Percentiles rank a stretch among this genome's conserved stretches.
phyloP scores from a whole-genome alignment of 2,113 vertebrate genomes.

The Anarhynchus alexandrinus region DNA sequence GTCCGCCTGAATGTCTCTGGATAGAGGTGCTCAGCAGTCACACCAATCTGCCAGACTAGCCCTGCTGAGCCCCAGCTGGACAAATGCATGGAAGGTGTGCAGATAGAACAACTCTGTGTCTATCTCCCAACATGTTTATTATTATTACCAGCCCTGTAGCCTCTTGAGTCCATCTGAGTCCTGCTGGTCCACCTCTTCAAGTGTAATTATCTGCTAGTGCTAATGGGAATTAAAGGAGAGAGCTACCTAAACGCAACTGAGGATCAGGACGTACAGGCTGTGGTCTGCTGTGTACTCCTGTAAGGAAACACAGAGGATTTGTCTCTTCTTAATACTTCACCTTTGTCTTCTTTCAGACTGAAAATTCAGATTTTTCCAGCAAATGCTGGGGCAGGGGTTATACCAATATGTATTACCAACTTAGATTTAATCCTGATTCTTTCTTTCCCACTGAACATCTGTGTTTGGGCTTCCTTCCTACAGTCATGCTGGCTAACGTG shows the following conservation, averaged over 20 bases:
- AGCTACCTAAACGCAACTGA: background rate
- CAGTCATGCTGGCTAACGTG: background rate
- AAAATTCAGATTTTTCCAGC: background rate
- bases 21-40: background rate
- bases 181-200: background rate
- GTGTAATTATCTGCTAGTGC: background rate
- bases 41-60: background rate
- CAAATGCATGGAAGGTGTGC: too few species aligned
- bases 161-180: background rate
- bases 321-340: background rate
- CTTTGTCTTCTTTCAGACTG: background rate
- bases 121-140: background rate
- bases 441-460: background rate
- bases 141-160: background rate
- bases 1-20: background rate
- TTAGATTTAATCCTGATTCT: background rate
- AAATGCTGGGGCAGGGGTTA: background rate
- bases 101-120: background rate
- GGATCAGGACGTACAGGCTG: background rate
- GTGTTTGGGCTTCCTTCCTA: background rate
- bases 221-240: background rate
- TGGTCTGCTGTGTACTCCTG: background rate
- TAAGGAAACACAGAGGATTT: background rate
- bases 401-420: background rate
- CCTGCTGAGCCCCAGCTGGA: background rate